These are phyloP conservation scores for Leptopilina syphax DNA, from an alignment of 2,888 invertebrate species.

Conservation along the genomic window DNA sequence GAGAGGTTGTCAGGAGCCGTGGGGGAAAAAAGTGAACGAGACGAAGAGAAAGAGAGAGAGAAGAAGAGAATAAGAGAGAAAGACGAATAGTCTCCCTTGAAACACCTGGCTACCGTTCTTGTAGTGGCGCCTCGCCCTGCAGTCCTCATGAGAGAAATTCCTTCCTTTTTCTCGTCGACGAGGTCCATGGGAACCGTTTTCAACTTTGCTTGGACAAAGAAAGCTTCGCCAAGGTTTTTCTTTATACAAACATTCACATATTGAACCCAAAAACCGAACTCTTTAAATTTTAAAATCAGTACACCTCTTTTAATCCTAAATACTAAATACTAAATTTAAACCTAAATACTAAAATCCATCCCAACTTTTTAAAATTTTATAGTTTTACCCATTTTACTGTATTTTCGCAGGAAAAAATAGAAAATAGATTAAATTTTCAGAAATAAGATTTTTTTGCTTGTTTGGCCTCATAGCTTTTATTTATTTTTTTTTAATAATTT, in stretches of 20 bases:
- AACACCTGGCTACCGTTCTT: conserved; percentile 69
- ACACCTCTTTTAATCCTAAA: too few species aligned
- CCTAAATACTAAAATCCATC: too few species aligned
- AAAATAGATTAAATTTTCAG: too few species aligned
- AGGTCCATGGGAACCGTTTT: conserved; percentile 67
- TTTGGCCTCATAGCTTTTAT: too few species aligned
- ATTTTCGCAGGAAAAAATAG: too few species aligned
- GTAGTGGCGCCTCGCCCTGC: conserved; percentile 65
- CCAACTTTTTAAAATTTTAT: too few species aligned
- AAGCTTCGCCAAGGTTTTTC: conserved; percentile 50
- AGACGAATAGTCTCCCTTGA: conserved; percentile 51
- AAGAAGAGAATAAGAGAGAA: conserved; percentile 28
- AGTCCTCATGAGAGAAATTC: conserved; percentile 59
- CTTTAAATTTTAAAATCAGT: not conserved
- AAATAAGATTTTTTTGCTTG: too few species aligned
- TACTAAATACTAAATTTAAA: too few species aligned
- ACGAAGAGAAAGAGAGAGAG: conserved; percentile 31
- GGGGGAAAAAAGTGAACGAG: conserved; percentile 41
- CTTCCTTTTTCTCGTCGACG: conserved; percentile 61
- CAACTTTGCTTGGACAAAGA: conserved; percentile 55
- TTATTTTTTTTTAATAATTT: too few species aligned
- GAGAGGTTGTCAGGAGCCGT: too few species aligned
- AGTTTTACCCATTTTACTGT: too few species aligned
- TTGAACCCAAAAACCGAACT: conserved; percentile 43
- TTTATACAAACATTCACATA: conserved; percentile 47